phyloP scores from a whole-genome alignment of 2,888 invertebrate genomes.

The Crocallis elinguaria region DNA sequence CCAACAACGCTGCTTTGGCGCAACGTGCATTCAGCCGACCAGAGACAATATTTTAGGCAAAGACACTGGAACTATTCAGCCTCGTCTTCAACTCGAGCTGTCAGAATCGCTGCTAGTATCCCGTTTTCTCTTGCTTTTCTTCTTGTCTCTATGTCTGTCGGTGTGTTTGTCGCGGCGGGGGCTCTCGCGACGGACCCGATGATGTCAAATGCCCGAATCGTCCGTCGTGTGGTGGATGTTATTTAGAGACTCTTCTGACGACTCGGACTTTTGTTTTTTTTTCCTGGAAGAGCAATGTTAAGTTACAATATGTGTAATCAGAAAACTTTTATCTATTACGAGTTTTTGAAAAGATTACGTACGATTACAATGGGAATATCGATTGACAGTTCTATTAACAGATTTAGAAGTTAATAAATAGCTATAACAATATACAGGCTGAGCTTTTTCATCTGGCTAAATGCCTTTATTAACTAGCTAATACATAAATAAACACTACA shows the following conservation, averaged over 20 bases:
- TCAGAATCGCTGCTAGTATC: constrained; percentile 63
- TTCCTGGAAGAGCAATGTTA: constrained; percentile 56
- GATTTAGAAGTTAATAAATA: too few relatives aligned
- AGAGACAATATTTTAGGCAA: constrained; percentile 19
- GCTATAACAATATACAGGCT: too few relatives aligned
- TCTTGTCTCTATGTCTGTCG: constrained; percentile 55
- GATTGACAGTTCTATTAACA: too few relatives aligned
- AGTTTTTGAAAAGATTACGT: too few relatives aligned
- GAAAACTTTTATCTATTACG: too few relatives aligned
- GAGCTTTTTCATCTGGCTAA: too few relatives aligned
- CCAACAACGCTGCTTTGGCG: constrained; percentile 5
- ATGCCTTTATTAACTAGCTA: too few relatives aligned
- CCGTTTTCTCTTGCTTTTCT: constrained; percentile 62
- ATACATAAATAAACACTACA: too few relatives aligned
- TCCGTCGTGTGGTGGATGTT: constrained; percentile 78
- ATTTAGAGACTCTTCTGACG: constrained; percentile 73
- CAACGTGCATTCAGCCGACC: constrained; percentile 6
- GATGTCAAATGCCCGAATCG: constrained; percentile 82
- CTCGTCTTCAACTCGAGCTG: constrained; percentile 69
- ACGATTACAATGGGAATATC: too few relatives aligned
- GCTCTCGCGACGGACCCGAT: constrained; percentile 72
- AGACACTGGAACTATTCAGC: constrained; percentile 19
- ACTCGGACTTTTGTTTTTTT: constrained; percentile 73
- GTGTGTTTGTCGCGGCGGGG: constrained; percentile 56
- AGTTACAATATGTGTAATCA: too few relatives aligned